Percentiles rank a stretch among this genome's conserved stretches.
These are phyloP conservation scores for Microcebus ravelobensis DNA, from an alignment of 2,113 vertebrate genomes.

Conservation along the genomic window DNA sequence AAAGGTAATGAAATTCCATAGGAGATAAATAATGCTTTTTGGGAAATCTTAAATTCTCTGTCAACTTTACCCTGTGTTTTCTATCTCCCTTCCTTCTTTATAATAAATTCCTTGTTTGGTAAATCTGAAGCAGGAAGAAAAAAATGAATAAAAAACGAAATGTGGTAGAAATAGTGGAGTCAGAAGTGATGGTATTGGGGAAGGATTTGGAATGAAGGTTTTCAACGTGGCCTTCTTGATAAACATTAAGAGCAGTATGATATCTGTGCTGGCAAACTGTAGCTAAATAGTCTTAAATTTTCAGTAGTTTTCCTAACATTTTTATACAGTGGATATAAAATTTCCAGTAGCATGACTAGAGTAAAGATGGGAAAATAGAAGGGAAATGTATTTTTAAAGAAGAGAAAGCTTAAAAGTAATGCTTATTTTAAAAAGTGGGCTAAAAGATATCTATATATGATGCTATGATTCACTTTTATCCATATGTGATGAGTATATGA, in stretches of 20 bases:
- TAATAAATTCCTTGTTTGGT: neutral
- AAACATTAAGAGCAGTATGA: neutral
- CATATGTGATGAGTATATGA: neutral
- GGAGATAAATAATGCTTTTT: neutral
- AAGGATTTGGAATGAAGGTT: neutral
- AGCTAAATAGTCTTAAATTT: neutral
- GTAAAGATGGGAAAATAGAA: conserved; percentile 18
- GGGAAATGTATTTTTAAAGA: neutral
- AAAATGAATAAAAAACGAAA: conserved; percentile 27
- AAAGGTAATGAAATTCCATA: neutral
- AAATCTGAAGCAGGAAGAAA: neutral
- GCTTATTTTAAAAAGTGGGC: neutral
- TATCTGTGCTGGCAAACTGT: neutral
- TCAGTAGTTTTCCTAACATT: conserved; percentile 7
- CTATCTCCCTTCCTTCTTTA: neutral
- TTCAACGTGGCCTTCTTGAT: neutral
- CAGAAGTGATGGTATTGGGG: neutral
- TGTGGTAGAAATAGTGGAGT: neutral
- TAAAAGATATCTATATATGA: neutral
- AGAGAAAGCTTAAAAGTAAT: conserved; percentile 20
- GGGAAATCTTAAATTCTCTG: neutral
- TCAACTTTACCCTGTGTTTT: conserved; percentile 27
- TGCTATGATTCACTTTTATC: conserved; percentile 23
- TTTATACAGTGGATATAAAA: neutral
- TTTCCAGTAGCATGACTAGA: neutral